Conservation (phyloP, 2,888 invertebrate species). For the Myathropa florea region DNA sequence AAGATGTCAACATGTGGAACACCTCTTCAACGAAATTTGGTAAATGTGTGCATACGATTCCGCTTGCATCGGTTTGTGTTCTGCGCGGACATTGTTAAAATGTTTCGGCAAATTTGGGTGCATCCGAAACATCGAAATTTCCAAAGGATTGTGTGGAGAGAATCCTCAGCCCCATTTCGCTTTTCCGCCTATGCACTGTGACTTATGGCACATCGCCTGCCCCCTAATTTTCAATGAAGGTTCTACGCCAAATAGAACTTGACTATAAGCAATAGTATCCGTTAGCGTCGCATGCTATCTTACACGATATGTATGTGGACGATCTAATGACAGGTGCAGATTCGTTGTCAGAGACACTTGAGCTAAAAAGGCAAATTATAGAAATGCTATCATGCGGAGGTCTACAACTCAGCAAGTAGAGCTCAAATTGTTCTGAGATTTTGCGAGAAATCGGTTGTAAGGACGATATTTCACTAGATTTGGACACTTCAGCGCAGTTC, state of each 20-base stretch:
- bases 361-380: constrained; percentile 10
- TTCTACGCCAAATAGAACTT: constrained; percentile 35
- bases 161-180: constrained; percentile 10
- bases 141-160: constrained; percentile 58
- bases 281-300: constrained; percentile 33
- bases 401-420: constrained; percentile 3
- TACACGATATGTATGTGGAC: constrained; percentile 56
- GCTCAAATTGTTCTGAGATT: too few species aligned
- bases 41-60: constrained; percentile 33
- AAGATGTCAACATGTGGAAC: constrained; percentile 47
- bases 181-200: constrained; percentile 53
- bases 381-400: constrained; percentile 6
- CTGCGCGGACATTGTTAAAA: constrained; percentile 44
- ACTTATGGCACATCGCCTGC: constrained; percentile 60
- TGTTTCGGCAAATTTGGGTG: constrained; percentile 61
- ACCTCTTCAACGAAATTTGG: constrained; percentile 56
- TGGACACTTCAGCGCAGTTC: not conserved
- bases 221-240: constrained; percentile 45
- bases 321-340: constrained; percentile 57
- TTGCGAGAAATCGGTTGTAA: too few species aligned
- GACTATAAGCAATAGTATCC: constrained; percentile 36
- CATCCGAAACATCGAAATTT: constrained; percentile 25
- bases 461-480: not conserved
- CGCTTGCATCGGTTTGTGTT: constrained; percentile 21
- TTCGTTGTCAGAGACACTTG: constrained; percentile 10